Evolutionary conservation across 2,797 vertebrate species (phyloP).

Genomic region (Myiotriccus ornatus): DNA sequence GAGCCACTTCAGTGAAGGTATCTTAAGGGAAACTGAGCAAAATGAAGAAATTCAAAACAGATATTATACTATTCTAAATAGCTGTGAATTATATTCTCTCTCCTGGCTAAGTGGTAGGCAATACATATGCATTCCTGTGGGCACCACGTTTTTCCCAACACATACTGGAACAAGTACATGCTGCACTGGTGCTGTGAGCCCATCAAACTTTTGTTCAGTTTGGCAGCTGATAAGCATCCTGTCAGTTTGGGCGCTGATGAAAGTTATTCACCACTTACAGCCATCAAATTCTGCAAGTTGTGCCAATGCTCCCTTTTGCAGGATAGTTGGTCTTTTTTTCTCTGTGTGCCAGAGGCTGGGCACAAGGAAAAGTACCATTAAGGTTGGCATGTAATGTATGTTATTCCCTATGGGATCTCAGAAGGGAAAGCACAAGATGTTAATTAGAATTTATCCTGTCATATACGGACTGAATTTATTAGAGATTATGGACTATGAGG

Average conservation of each 20-base stretch:
- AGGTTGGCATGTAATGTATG: background rate
- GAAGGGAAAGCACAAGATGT: background rate
- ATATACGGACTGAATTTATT: background rate
- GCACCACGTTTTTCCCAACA: background rate
- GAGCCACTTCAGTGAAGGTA: background rate
- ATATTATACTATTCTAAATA: background rate
- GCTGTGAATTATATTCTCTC: background rate
- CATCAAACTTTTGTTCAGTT: background rate
- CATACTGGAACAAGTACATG: background rate
- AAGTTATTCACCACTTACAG: background rate
- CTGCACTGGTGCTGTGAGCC: background rate
- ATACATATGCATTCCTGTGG: background rate
- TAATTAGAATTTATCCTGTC: background rate
- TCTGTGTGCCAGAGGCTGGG: background rate
- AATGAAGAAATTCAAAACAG: background rate
- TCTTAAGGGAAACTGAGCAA: background rate
- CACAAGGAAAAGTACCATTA: background rate
- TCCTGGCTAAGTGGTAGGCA: background rate
- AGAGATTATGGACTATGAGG: background rate
- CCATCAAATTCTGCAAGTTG: background rate
- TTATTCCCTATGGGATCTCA: background rate
- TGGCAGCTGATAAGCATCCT: background rate
- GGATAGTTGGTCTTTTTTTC: background rate
- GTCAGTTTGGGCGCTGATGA: background rate
- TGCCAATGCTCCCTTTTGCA: rapidly evolving